phyloP scores from a whole-genome alignment of 2,797 vertebrate genomes.

The Sebastes taczanowskii region DNA sequence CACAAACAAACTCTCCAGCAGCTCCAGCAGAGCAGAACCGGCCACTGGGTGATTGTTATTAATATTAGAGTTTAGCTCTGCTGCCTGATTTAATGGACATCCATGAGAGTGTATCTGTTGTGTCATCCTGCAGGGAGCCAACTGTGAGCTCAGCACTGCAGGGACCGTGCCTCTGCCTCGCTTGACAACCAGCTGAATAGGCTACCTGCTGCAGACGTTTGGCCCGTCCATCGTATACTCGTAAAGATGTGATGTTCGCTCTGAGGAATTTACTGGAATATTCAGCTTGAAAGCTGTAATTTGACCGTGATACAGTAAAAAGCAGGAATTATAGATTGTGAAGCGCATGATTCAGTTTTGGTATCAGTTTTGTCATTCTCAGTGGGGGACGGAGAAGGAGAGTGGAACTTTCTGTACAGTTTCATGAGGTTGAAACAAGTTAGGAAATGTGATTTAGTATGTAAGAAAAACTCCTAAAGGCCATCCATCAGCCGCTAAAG shows the following conservation, averaged over 20 bases:
- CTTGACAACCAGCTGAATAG: slow-evolving; percentile 48
- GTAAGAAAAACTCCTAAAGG: background rate
- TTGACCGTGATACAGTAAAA: slow-evolving; percentile 5
- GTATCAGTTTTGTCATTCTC: slow-evolving; percentile 14
- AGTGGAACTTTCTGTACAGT: background rate
- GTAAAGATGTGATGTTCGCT: slow-evolving; percentile 46
- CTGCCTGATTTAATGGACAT: slow-evolving; percentile 58
- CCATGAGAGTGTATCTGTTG: slow-evolving; percentile 43
- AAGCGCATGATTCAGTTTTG: slow-evolving; percentile 16
- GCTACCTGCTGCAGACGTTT: slow-evolving; percentile 40
- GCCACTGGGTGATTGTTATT: background rate
- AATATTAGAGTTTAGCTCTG: slow-evolving; percentile 6
- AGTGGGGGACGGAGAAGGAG: background rate
- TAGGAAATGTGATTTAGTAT: slow-evolving; percentile 21
- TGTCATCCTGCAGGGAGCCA: slow-evolving; percentile 61
- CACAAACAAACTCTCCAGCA: background rate
- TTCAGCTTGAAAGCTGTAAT: slow-evolving; percentile 14
- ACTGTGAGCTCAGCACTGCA: slow-evolving; percentile 61
- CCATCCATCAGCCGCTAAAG: background rate
- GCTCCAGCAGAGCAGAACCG: background rate
- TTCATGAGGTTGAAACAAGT: slow-evolving; percentile 7
- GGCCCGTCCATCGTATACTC: slow-evolving; percentile 23
- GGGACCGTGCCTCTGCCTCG: slow-evolving; percentile 66
- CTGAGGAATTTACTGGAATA: slow-evolving; percentile 45
- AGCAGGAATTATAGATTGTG: slow-evolving; percentile 21